These are phyloP conservation scores for Lagenorhynchus albirostris DNA, from an alignment of 2,113 vertebrate species.

Conservation along the genomic window DNA sequence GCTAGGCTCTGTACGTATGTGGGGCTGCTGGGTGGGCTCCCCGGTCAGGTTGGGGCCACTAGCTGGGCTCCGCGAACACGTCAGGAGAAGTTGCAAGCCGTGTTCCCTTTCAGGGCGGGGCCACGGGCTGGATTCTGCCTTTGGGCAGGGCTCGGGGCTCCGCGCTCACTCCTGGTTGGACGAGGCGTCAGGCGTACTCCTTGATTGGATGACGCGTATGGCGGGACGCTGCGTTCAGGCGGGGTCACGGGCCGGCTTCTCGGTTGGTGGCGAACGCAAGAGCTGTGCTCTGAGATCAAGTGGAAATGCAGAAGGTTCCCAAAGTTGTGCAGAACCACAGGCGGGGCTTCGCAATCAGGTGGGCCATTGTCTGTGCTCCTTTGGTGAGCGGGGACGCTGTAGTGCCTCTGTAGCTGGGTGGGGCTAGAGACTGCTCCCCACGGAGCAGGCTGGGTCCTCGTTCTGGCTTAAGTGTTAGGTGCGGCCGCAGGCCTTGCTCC, in stretches of 20 bases:
- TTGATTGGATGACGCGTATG: not conserved
- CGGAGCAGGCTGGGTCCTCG: not conserved
- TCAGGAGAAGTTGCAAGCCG: not conserved
- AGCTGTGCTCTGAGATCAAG: not conserved
- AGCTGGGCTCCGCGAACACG: fast-evolving
- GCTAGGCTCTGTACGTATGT: not conserved
- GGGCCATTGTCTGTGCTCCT: not conserved
- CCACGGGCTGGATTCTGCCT: not conserved
- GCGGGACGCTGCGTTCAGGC: not conserved
- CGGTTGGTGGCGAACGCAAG: fast-evolving
- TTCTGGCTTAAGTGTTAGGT: not conserved
- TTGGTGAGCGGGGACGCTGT: not conserved
- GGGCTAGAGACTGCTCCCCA: not conserved
- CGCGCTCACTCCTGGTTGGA: not conserved
- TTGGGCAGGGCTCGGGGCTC: not conserved
- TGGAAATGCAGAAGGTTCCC: fast-evolving
- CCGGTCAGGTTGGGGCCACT: not conserved
- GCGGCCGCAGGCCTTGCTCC: not conserved
- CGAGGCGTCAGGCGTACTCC: not conserved
- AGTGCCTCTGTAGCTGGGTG: not conserved
- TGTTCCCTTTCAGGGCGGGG: too few species aligned
- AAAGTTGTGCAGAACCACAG: not conserved
- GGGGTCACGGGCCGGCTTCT: fast-evolving
- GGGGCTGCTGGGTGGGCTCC: not conserved
- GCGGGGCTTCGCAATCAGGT: not conserved